Base-by-base conservation (phyloP, 2,888 invertebrate species). In the Enchytraeus crypticus region DNA sequence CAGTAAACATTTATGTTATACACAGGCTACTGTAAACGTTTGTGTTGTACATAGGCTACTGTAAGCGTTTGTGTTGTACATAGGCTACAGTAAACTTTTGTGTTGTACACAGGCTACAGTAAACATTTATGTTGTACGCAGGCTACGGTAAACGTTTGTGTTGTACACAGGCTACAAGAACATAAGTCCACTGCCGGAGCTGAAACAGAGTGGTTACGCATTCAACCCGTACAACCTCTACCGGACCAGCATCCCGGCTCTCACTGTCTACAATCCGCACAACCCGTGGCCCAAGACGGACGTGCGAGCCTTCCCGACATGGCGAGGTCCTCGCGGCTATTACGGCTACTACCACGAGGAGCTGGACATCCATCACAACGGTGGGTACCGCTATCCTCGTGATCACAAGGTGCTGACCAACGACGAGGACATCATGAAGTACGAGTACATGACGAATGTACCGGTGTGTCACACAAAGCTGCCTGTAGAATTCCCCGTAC, bases 281-380 rank as follows among this genome's bases (percentile, higher is more conserved):
- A 65, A 66, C 60, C 69, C 69, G 8, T 69, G 68, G 65, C 69
- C 69, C 21, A 66, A 66, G 59, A 64, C 69, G 5, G 67, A 70
- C 5, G 61, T 64, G 27, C 60, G 67, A 34, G 54, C 55, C 30
- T 69, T 67, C 63, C 70, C 70, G 5, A 62, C 66, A 5, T 70
- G 70, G 69, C 59, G 70, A 4, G 68, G 68, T 5, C 68, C 69
- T n/a, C 59, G 64, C 3, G 70, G 69, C 38, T 70, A 71, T 63
- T 70, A 70, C 58, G 70, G 70, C 27, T 69, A 70, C 64, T 70
- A 70, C 64, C 70, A 70, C 58, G 70, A 70, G 61, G 69, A 70
- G 58, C 61, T 70, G 56, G 70, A 70, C 46, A 61, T 69, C 21
- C 70, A 69, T 51, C 66, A 69, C 51, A 63, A 63, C 26, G 70